Percentiles rank a stretch among this genome's conserved stretches.
phyloP scores from a whole-genome alignment of 2,113 vertebrate genomes.

The Oreochromis aureus region DNA sequence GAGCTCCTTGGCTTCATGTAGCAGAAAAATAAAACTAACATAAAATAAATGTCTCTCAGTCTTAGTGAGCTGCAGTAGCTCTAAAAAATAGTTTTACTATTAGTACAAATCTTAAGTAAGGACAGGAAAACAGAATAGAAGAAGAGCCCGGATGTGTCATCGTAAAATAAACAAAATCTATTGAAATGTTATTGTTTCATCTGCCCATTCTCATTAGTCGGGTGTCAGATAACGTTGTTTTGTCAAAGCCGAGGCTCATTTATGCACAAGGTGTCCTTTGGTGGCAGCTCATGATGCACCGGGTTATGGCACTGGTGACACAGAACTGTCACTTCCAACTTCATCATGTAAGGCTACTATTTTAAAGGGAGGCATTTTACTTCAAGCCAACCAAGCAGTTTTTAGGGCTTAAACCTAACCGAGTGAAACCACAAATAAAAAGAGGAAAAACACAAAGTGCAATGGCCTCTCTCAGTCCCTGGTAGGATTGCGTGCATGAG shows the following conservation, averaged over 20 bases:
- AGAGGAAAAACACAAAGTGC: background rate
- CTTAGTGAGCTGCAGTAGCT: background rate
- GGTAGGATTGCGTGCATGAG: background rate
- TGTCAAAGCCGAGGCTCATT: background rate
- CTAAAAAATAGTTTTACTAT: background rate
- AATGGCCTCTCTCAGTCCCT: background rate
- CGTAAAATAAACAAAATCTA: background rate
- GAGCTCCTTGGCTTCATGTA: conserved; percentile 21
- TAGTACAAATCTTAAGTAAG: background rate
- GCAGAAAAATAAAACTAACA: background rate
- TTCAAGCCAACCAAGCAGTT: background rate
- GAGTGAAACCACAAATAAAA: background rate
- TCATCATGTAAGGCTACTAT: background rate
- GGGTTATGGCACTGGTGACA: background rate
- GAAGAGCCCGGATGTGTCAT: background rate
- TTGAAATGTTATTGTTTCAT: background rate
- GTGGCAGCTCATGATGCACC: background rate
- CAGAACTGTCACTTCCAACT: background rate
- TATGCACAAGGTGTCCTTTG: background rate
- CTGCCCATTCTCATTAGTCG: background rate
- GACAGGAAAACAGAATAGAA: background rate
- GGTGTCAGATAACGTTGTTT: background rate
- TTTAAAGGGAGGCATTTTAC: background rate
- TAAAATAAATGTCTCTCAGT: background rate
- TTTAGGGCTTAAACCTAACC: background rate